Evolutionary conservation across 2,113 vertebrate genomes (phyloP), one percentile per base, ranked within the genome.

Genomic region (Marcusenius ussheri): DNA sequence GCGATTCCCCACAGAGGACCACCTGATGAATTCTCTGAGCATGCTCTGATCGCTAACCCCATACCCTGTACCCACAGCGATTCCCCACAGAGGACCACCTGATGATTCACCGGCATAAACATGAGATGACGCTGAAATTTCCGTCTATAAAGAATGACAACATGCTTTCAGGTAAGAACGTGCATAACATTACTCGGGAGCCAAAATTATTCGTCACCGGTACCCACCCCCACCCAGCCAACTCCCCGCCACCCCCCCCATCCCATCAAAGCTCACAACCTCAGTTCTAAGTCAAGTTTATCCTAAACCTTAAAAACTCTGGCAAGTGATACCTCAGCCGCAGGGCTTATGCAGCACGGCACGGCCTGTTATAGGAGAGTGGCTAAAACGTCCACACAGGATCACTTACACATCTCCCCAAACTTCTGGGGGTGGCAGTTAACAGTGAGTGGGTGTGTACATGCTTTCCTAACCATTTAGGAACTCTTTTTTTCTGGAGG

Each of bases 101-200:
- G 95, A 97, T 98, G 96, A 97, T 99, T 96, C 98, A 99, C 95
- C 96, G 98, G 93, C 98, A 98, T 96, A 99, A 99, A 95, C 98
- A 99, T 95, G 97, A 99, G 96, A 99, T 99, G 98, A 99, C 98
- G 94, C 97, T 99, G 95, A 99, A 98, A 96, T 98, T 99, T 94
- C 92, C 97, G 91, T 96, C 97, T 93, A 97, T 98, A 95, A 99
- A 99, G 96, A 95, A 96, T 92, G 98, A 99, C 93, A 96, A 93
- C 91, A 95, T 97, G 93, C 96, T 99, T 91, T 97, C 97, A 97
- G 98, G 98, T 99, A 96, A 96, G 95, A 91, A 91, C 90, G 88
- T 53, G 49, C 35, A 13, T 51, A 31, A 87, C n/a, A 87, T 27
- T 51, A n/a, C 47, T 87, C 13, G 49, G 27, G 27, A 31, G 27